A percentile compares a stretch with the other conserved stretches of the same genome.
These are phyloP conservation scores for Cheilosia soror DNA, from an alignment of 2,888 invertebrate species.

Conservation along the genomic window DNA sequence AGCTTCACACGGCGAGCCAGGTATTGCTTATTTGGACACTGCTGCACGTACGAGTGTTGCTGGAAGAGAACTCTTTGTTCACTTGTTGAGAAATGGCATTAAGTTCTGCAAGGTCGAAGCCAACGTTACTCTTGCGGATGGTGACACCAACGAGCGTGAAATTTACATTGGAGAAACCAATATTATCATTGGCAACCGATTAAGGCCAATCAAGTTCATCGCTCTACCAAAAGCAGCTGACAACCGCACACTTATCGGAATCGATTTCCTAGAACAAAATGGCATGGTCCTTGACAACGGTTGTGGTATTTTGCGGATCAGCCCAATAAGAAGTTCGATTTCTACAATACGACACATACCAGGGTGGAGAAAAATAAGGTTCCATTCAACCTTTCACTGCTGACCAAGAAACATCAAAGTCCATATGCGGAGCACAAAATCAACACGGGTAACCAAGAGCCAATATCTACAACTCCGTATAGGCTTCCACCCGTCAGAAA, in stretches of 20 bases:
- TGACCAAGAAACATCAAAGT: neutral
- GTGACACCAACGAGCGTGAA: neutral
- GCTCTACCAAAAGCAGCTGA: constrained; percentile 24
- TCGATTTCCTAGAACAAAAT: constrained; percentile 43
- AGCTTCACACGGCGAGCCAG: constrained; percentile 27
- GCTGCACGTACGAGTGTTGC: constrained; percentile 39
- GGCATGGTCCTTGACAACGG: constrained; percentile 23
- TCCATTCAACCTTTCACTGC: neutral
- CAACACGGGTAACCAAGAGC: constrained; percentile 38
- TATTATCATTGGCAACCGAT: constrained; percentile 42
- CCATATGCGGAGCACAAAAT: constrained; percentile 32
- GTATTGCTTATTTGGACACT: constrained; percentile 50
- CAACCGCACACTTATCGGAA: constrained; percentile 43
- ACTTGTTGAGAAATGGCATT: constrained; percentile 11
- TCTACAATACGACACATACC: constrained; percentile 3
- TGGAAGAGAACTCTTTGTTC: constrained; percentile 26
- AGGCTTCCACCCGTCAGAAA: constrained; percentile 31
- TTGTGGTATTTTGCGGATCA: constrained; percentile 25
- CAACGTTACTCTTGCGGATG: constrained; percentile 24
- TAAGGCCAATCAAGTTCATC: constrained; percentile 26
- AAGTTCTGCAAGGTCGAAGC: constrained; percentile 9
- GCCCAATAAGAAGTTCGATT: neutral
- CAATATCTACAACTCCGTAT: constrained; percentile 53
- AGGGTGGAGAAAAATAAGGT: neutral
- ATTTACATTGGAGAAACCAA: constrained; percentile 11